phyloP scores from a whole-genome alignment of 2,888 invertebrate genomes.

The Coelinius sp. region DNA sequence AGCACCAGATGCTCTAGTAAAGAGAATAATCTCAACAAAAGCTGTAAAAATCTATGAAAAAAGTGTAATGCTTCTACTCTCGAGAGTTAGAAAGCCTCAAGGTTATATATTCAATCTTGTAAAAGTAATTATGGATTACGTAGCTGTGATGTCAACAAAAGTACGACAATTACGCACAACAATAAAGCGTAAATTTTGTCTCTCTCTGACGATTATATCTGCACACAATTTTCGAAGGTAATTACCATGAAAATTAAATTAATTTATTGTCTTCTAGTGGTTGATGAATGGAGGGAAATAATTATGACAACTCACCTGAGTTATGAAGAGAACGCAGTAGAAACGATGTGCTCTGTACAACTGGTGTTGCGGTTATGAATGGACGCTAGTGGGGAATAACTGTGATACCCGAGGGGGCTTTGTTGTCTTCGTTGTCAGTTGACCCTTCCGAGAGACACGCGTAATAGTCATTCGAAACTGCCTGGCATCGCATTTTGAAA shows the following conservation, averaged over 20 bases:
- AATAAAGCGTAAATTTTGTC: background rate
- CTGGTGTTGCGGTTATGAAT: background rate
- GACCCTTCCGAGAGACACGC: no score
- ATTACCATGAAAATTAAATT: no score
- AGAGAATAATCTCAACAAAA: no score
- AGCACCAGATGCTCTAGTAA: no score
- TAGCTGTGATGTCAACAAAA: background rate
- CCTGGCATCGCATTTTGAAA: no score
- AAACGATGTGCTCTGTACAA: background rate
- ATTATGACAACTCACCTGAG: no score
- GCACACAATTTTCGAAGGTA: no score
- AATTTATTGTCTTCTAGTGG: no score
- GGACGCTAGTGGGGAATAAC: background rate
- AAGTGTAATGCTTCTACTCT: background rate
- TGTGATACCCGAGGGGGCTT: background rate
- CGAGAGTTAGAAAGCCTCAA: background rate
- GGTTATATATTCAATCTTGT: background rate
- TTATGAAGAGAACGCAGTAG: no score
- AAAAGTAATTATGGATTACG: background rate
- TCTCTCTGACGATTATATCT: background rate
- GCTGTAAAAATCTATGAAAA: background rate
- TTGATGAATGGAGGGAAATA: no score
- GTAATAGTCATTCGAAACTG: no score
- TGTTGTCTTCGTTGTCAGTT: background rate
- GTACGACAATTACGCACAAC: background rate